Evolutionary conservation across 2,113 vertebrate species (phyloP), one percentile per base, ranked within the genome.

Genomic region (Sander lucioperca): DNA sequence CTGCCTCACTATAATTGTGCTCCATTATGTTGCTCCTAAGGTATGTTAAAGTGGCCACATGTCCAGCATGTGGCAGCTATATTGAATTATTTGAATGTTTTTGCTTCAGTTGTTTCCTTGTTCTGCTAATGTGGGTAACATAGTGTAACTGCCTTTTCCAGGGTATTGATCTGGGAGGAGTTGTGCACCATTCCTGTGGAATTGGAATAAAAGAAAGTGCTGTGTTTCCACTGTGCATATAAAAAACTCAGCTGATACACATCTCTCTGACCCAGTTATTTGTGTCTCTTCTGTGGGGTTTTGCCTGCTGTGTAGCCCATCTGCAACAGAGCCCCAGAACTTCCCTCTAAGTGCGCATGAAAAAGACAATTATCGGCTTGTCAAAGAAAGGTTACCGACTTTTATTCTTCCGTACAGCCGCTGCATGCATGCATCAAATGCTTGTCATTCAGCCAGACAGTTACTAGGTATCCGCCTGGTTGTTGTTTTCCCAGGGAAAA

Each of bases 41-140:
- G 47, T 84, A 83, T 86, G 84, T 78, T 7, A 15, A 53, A 53
- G n/a, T 53, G 48, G 57, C 48, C 73, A 82, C 88, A 86, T 86
- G 78, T 73, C 66, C 27, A 75, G 59, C 73, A 15, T 83, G 73
- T 86, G 66, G 54, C 77, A 69, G 71, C 74, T 70, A 8, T 74
- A 73, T 80, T 83, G 33, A 65, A 84, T 90, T 75, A 76, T 82
- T 12, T 67, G 8, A 79, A 48, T 78, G 39, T 64, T 83, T 77
- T 69, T 53, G 25, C 71, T 53, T 85, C 57, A 70, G 82, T 71
- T 86, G 58, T 85, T 86, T 72, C 19, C 56, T 48, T 73, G 53
- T 74, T 71, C 18, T 57, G 57, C 30, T 58, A 23, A 70, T 56
- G 39, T 63, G 62, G 36, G 18, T 36, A 19, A 57, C 53, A 21